phyloP scores from a whole-genome alignment of 2,888 invertebrate species.

The Morpho deidamia region DNA sequence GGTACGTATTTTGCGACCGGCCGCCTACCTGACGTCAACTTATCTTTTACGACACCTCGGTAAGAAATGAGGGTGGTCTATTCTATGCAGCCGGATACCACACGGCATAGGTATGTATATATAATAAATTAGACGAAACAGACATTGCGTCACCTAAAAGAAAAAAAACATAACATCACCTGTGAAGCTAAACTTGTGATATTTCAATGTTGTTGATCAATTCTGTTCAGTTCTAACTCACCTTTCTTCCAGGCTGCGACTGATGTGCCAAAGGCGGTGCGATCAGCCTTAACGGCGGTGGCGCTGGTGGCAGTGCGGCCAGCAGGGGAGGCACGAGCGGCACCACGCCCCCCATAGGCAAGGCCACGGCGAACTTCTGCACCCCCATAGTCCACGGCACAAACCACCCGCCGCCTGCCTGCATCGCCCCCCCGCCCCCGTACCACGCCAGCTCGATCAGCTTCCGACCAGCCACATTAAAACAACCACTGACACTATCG shows the following conservation, averaged over 20 bases:
- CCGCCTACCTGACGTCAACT: too few species aligned
- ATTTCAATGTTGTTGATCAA: too few species aligned
- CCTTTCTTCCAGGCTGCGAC: slow-evolving; percentile 55
- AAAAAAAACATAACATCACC: too few species aligned
- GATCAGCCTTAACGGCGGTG: slow-evolving; percentile 60
- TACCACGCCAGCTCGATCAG: slow-evolving; percentile 75
- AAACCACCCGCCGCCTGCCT: slow-evolving; percentile 69
- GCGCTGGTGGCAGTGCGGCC: slow-evolving; percentile 61
- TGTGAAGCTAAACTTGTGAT: too few species aligned
- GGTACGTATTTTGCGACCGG: too few species aligned
- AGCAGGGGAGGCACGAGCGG: slow-evolving; percentile 64
- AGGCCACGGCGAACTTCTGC: slow-evolving; percentile 71
- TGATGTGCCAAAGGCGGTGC: slow-evolving; percentile 61
- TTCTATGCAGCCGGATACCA: too few species aligned
- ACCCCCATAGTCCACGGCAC: slow-evolving; percentile 68
- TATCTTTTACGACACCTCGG: too few species aligned
- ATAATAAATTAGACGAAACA: too few species aligned
- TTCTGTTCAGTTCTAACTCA: too few species aligned
- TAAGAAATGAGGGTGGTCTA: too few species aligned
- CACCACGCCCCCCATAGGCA: slow-evolving; percentile 70
- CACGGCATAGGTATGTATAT: too few species aligned
- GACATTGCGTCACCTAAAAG: too few species aligned
- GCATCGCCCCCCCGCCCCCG: slow-evolving; percentile 71
- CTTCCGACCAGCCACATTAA: slow-evolving; percentile 53
- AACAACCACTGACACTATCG: slow-evolving; percentile 46